Conservation (phyloP, 2,113 vertebrate genomes). For the Ameiurus melas region DNA sequence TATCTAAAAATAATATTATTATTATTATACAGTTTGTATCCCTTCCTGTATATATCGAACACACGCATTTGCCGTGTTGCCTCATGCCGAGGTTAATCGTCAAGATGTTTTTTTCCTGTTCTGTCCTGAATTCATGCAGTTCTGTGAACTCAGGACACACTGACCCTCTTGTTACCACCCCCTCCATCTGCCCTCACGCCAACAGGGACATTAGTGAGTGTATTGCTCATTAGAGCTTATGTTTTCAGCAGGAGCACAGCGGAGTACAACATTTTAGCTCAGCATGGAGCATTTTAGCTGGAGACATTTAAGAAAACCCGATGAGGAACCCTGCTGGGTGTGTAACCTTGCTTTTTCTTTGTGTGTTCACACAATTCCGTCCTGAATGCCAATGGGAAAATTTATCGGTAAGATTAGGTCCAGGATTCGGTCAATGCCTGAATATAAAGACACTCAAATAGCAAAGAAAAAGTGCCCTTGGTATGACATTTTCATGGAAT, state of each 20-base stretch:
- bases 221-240: conserved; percentile 18
- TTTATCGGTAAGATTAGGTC: conserved; percentile 14
- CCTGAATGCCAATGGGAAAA: conserved; percentile 31
- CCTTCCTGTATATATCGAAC: neutral
- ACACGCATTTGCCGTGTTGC: neutral
- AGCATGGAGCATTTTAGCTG: conserved; percentile 28
- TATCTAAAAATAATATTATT: neutral
- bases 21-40: neutral
- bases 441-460: conserved; percentile 10
- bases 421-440: conserved; percentile 24
- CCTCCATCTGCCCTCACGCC: conserved; percentile 20
- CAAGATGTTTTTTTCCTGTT: neutral
- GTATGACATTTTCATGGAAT: neutral
- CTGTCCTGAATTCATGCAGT: neutral
- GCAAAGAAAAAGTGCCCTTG: conserved; percentile 1
- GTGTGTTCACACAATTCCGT: conserved; percentile 10
- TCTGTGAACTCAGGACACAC: neutral
- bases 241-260: conserved; percentile 27
- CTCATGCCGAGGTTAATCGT: neutral
- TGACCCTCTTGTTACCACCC: conserved; percentile 20
- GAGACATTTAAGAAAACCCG: neutral
- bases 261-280: conserved; percentile 19
- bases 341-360: conserved; percentile 35
- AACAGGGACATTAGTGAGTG: conserved; percentile 13
- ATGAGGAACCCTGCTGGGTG: conserved; percentile 4